phyloP scores from a whole-genome alignment of 2,797 vertebrate species.

The Cephalopachus bancanus region DNA sequence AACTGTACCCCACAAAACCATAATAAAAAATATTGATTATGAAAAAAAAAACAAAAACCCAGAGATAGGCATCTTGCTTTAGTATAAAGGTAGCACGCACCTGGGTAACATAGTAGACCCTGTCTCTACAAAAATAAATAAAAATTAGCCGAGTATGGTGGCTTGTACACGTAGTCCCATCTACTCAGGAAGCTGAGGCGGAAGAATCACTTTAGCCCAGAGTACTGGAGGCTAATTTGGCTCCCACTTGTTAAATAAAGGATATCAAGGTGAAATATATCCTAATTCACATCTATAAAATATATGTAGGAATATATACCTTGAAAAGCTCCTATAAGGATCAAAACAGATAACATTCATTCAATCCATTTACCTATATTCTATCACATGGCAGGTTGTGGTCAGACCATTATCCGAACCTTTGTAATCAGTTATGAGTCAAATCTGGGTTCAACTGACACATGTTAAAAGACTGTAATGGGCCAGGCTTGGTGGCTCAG shows the following conservation, averaged over 20 bases:
- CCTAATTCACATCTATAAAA: neutral
- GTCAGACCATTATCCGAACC: neutral
- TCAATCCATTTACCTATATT: neutral
- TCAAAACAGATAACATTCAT: neutral
- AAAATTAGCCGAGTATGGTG: too few species aligned
- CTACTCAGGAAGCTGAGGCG: too few species aligned
- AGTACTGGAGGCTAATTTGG: neutral
- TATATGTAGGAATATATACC: neutral
- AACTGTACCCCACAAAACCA: too few species aligned
- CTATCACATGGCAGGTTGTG: neutral
- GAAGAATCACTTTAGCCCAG: neutral
- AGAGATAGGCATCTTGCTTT: constrained; percentile 29
- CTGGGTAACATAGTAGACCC: too few species aligned
- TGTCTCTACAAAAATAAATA: too few species aligned
- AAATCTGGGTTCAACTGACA: neutral
- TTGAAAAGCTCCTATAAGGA: neutral
- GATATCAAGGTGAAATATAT: neutral
- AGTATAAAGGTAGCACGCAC: neutral
- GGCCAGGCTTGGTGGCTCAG: too few species aligned
- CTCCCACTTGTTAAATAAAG: neutral
- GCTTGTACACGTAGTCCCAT: too few species aligned
- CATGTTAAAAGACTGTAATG: neutral
- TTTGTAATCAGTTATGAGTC: neutral
- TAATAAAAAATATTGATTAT: too few species aligned
- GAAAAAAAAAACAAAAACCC: neutral